Evolutionary conservation across 30 jellyfish, hydroid and myxozoan genomes (phyloP).

Genomic region (Pelagia noctiluca): DNA sequence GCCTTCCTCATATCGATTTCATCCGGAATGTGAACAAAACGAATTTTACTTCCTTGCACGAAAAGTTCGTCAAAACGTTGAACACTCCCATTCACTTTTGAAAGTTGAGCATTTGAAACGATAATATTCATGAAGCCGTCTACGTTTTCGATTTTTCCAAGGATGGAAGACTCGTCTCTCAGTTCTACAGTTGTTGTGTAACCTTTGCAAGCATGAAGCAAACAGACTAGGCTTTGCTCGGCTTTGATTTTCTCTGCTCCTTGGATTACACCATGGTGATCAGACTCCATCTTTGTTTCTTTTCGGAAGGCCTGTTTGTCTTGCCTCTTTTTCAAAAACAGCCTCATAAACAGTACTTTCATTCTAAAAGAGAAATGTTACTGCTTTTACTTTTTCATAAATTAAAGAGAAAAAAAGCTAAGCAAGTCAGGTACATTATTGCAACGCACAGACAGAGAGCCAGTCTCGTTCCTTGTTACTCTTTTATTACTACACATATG

Average conservation of each 20-base stretch:
- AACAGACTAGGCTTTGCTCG: constrained; percentile 71
- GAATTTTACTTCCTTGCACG: constrained; percentile 75
- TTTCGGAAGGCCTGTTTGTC: neutral
- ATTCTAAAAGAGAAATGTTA: neutral
- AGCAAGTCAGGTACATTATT: constrained; percentile 9
- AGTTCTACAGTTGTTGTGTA: constrained; percentile 83
- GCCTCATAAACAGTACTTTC: neutral
- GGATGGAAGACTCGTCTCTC: constrained; percentile 75
- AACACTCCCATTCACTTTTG: constrained; percentile 52
- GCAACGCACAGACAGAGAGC: no score
- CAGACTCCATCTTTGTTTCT: constrained; percentile 32
- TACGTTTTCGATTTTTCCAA: constrained; percentile 69
- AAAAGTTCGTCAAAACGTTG: constrained; percentile 53
- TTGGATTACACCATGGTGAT: constrained; percentile 15
- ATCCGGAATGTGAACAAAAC: constrained; percentile 94
- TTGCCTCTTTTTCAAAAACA: neutral
- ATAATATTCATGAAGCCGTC: constrained; percentile 92
- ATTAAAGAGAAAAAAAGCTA: neutral
- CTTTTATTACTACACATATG: no score
- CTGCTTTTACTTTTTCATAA: neutral
- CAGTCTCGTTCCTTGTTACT: no score
- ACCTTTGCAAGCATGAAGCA: constrained; percentile 88
- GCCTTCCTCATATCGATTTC: constrained; percentile 84
- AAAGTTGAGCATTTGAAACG: constrained; percentile 46
- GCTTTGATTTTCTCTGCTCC: constrained; percentile 77